A percentile compares a stretch with the other conserved stretches of the same genome.
Evolutionary conservation across 2,113 vertebrate genomes (phyloP).

Genomic region (Rana temporaria): DNA sequence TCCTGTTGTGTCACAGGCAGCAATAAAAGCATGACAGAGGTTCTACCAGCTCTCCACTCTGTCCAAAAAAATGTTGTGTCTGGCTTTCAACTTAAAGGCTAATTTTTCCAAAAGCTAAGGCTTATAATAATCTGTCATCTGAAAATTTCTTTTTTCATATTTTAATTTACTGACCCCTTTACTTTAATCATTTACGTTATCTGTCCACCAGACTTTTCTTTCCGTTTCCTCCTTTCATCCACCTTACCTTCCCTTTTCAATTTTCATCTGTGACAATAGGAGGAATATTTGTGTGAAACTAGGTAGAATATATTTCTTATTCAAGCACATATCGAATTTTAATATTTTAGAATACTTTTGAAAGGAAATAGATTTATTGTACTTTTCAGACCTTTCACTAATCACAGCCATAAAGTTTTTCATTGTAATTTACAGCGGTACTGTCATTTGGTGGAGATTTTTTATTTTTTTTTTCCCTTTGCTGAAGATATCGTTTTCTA

Average conservation of each 20-base stretch:
- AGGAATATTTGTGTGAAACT: not conserved
- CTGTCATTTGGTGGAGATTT: not conserved
- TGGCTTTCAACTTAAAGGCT: no score
- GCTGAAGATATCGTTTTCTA: slow-evolving; percentile 8
- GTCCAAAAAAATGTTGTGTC: no score
- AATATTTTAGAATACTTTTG: not conserved
- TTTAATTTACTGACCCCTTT: not conserved
- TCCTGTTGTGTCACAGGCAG: no score
- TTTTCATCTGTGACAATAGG: not conserved
- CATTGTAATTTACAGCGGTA: slow-evolving; percentile 2
- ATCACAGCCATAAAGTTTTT: not conserved
- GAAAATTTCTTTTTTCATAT: not conserved
- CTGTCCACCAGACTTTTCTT: not conserved
- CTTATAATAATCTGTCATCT: not conserved
- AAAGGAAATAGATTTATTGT: slow-evolving; percentile 11
- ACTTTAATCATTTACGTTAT: not conserved
- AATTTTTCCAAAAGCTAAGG: not conserved
- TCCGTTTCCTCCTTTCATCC: not conserved
- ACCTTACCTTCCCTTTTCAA: not conserved
- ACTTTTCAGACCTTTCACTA: not conserved
- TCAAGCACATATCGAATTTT: not conserved
- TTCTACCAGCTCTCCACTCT: no score
- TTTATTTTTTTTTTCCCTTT: slow-evolving; percentile 3
- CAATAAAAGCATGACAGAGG: no score
- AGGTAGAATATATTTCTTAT: not conserved